Percentiles rank a stretch among this genome's conserved stretches.
These are phyloP conservation scores for Phaonia tiefii DNA, from an alignment of 2,888 invertebrate species.

Conservation along the genomic window DNA sequence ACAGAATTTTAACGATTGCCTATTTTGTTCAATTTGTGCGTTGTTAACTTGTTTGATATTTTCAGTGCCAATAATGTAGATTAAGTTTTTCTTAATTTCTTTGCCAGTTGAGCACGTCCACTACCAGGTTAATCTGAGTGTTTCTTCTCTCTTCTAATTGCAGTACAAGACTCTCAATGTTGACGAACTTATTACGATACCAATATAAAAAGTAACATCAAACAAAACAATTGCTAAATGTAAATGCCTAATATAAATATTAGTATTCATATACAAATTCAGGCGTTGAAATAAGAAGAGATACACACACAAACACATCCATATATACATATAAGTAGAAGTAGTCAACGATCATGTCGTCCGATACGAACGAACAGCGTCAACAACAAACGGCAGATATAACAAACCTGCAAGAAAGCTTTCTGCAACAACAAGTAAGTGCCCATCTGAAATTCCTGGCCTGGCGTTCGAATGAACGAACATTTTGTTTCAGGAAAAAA, in stretches of 20 bases:
- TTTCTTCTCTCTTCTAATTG: conserved; percentile 32
- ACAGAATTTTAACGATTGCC: background rate
- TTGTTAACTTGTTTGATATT: background rate
- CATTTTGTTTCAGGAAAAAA: conserved; percentile 73
- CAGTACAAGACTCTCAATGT: conserved; percentile 63
- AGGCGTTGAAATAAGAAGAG: too few species aligned
- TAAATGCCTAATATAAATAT: background rate
- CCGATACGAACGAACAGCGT: conserved; percentile 61
- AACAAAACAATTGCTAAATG: conserved; percentile 16
- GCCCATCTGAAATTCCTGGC: background rate
- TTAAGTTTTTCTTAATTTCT: background rate
- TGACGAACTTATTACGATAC: conserved; percentile 51
- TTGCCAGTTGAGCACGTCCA: background rate
- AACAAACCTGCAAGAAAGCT: conserved; percentile 71
- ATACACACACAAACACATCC: too few species aligned
- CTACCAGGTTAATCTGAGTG: background rate
- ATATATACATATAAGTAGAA: too few species aligned
- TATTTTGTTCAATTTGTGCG: background rate
- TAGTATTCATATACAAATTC: too few species aligned
- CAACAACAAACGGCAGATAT: conserved; percentile 67
- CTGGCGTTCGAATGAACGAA: background rate
- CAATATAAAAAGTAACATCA: conserved; percentile 33
- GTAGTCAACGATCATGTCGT: conserved; percentile 51
- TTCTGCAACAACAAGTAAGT: conserved; percentile 73
- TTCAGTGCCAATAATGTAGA: background rate